Percentiles rank a stretch among this genome's conserved stretches.
Conservation (phyloP, 2,113 vertebrate species). For the Cyphomyrus plagiostoma region DNA sequence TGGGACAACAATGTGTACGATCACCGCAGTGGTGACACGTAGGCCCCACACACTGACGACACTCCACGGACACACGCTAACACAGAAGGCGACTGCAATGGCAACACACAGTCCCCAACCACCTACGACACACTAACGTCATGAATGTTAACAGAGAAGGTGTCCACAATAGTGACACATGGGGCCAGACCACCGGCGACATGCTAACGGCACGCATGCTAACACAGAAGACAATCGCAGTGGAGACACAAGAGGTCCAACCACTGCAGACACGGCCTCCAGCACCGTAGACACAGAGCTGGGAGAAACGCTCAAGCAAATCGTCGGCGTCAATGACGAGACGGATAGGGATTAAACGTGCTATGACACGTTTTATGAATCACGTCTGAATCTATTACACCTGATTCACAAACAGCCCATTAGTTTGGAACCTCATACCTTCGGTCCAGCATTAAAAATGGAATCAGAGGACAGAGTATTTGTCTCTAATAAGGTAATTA, state of each 20-base stretch:
- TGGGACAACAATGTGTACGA: background rate
- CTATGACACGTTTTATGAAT: background rate
- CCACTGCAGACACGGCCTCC: too few relatives aligned
- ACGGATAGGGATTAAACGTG: background rate
- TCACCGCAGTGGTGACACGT: background rate
- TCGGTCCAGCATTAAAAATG: background rate
- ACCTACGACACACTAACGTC: background rate
- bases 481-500: background rate
- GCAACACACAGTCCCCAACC: background rate
- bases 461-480: background rate
- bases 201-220: background rate
- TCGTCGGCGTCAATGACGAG: background rate
- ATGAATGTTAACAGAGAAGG: background rate
- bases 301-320: background rate
- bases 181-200: background rate
- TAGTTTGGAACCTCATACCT: background rate
- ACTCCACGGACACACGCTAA: background rate
- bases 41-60: background rate
- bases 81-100: background rate
- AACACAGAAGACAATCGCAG: background rate
- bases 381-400: background rate
- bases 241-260: background rate
- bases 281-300: background rate
- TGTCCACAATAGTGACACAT: background rate
- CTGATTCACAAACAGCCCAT: background rate